Percentiles rank a stretch among this genome's conserved stretches.
phyloP scores from a whole-genome alignment of 2,888 invertebrate species.

The Tipula unca region DNA sequence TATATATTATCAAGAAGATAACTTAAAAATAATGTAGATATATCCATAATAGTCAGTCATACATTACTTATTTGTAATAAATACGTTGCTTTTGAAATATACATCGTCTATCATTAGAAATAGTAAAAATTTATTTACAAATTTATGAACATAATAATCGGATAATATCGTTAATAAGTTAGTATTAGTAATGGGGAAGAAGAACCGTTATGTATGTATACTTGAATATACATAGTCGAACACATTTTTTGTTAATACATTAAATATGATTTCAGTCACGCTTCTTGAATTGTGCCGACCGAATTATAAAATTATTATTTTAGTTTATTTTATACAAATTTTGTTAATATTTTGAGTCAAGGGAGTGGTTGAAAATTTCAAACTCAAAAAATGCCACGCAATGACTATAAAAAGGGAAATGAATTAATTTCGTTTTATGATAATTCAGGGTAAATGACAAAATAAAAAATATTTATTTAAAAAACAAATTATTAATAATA shows the following conservation, averaged over 20 bases:
- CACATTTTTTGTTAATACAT: not conserved
- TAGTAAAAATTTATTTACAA: too few species aligned
- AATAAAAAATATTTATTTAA: not conserved
- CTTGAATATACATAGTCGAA: not conserved
- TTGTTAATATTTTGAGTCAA: not conserved
- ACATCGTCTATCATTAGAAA: not conserved
- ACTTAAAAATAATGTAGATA: too few species aligned
- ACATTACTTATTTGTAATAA: not conserved
- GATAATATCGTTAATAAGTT: not conserved
- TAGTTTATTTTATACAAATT: not conserved
- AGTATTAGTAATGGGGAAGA: not conserved
- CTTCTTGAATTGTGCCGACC: not conserved
- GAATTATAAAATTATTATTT: not conserved
- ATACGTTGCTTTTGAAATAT: not conserved
- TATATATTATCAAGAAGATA: not conserved
- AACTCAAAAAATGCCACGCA: not conserved
- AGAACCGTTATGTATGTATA: not conserved
- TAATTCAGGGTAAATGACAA: not conserved
- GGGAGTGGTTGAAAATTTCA: not conserved
- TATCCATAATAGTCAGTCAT: not conserved
- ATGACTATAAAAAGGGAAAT: not conserved
- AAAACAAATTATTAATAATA: not conserved
- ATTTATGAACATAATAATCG: not conserved
- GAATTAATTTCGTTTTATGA: not conserved
- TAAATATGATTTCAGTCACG: constrained; percentile 14